A percentile compares a stretch with the other conserved stretches of the same genome.
phyloP scores from a whole-genome alignment of 1,140 invertebrate genomes.

The Atopsyche davidsoni region DNA sequence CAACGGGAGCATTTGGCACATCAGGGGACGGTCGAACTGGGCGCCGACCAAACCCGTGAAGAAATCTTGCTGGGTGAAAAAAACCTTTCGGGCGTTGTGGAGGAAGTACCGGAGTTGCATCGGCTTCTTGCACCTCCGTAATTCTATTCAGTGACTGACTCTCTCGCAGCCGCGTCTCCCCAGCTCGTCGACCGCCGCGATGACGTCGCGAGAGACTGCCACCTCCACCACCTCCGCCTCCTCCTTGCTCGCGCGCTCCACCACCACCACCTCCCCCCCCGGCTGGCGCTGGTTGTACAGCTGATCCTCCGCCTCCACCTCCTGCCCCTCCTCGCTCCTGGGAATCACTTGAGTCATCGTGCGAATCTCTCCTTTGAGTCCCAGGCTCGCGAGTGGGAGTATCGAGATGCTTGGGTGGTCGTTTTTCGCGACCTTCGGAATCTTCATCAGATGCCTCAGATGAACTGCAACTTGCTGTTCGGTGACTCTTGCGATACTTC shows the following conservation, averaged over 20 bases:
- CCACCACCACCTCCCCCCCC: slow-evolving; percentile 29
- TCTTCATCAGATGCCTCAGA: slow-evolving; percentile 90
- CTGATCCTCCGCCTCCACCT: slow-evolving; percentile 41
- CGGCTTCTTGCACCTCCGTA: slow-evolving; percentile 67
- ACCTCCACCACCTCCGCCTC: slow-evolving; percentile 36
- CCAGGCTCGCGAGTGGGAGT: slow-evolving; percentile 52
- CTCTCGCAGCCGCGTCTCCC: slow-evolving; percentile 66
- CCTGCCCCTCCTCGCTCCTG: slow-evolving; percentile 58
- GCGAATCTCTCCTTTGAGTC: slow-evolving; percentile 60
- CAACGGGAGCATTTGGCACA: slow-evolving; percentile 36
- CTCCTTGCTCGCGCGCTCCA: slow-evolving; percentile 33
- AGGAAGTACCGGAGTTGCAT: slow-evolving; percentile 24
- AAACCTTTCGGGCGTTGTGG: slow-evolving; percentile 22
- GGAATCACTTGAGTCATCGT: slow-evolving; percentile 72
- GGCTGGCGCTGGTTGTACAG: slow-evolving; percentile 30
- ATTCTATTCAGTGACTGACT: slow-evolving; percentile 77
- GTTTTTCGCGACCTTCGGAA: slow-evolving; percentile 72
- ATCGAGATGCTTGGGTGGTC: slow-evolving; percentile 63
- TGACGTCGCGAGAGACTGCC: slow-evolving; percentile 38
- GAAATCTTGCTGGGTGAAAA: slow-evolving; percentile 24
- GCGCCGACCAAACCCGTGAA: slow-evolving; percentile 34
- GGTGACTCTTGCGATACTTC: slow-evolving; percentile 64
- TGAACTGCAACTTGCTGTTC: slow-evolving; percentile 81
- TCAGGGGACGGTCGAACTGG: slow-evolving; percentile 31
- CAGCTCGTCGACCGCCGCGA: slow-evolving; percentile 51